phyloP scores from a whole-genome alignment of 2,888 invertebrate genomes.

The Dione vanillae region DNA sequence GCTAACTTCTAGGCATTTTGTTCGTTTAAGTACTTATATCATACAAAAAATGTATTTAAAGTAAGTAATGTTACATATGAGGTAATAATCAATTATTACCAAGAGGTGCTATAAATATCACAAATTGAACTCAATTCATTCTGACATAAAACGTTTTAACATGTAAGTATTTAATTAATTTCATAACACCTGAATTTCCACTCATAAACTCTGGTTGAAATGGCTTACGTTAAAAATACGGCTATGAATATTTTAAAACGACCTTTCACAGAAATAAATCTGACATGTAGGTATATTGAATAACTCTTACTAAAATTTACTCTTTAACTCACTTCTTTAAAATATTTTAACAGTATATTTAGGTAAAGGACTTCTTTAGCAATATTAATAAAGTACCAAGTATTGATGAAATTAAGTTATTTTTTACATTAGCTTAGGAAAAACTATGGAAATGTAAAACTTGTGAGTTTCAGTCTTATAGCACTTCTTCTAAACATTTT shows the following conservation, averaged over 20 bases:
- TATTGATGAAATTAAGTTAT: too few species aligned
- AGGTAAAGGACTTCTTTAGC: not conserved
- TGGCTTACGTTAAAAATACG: not conserved
- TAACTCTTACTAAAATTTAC: not conserved
- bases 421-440: too few species aligned
- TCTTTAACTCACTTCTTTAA: not conserved
- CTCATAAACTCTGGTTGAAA: not conserved
- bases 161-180: not conserved
- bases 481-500: too few species aligned
- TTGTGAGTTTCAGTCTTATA: too few species aligned
- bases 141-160: not conserved
- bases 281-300: not conserved
- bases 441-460: too few species aligned
- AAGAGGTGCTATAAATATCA: not conserved
- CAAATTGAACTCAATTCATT: not conserved
- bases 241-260: not conserved
- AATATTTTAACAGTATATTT: not conserved
- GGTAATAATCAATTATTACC: not conserved
- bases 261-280: slow-evolving; percentile 1
- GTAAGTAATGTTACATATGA: too few species aligned
- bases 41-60: too few species aligned
- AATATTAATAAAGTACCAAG: not conserved
- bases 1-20: too few species aligned
- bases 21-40: too few species aligned
- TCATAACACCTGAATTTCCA: not conserved